Evolutionary conservation across 2,888 invertebrate species (phyloP).

Genomic region (Drosophila conformis): DNA sequence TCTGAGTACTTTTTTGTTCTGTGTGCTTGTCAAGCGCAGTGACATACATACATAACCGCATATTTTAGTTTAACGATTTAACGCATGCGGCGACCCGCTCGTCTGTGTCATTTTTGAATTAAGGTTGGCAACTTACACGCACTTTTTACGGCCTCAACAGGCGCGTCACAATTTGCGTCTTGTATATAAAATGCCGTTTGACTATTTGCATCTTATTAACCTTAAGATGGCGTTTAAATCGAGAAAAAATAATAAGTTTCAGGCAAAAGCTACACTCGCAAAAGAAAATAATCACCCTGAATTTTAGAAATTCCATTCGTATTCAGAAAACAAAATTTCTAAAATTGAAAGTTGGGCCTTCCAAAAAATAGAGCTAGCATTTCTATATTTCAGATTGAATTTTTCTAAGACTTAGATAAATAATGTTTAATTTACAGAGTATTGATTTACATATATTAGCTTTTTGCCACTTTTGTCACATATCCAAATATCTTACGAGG

Average conservation of each 20-base stretch:
- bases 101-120: slow-evolving; percentile 63
- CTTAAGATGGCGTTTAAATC: slow-evolving; percentile 1
- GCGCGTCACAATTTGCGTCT: slow-evolving; percentile 28
- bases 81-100: slow-evolving; percentile 33
- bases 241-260: neutral
- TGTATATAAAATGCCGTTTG: slow-evolving; percentile 19
- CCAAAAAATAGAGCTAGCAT: neutral
- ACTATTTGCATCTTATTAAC: slow-evolving; percentile 44
- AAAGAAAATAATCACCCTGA: too few species aligned
- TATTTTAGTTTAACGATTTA: slow-evolving; percentile 13
- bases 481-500: neutral
- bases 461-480: neutral
- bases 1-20: neutral
- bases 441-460: neutral
- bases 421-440: too few species aligned
- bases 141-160: slow-evolving; percentile 23
- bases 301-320: neutral
- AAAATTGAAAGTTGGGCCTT: neutral
- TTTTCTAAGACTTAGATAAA: neutral
- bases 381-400: neutral
- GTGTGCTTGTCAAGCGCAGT: slow-evolving; percentile 29
- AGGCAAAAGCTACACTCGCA: neutral
- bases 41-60: slow-evolving; percentile 42
- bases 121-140: slow-evolving; percentile 34
- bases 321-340: neutral